Conservation (phyloP, 2,888 invertebrate species). For the Limnephilus lunatus region DNA sequence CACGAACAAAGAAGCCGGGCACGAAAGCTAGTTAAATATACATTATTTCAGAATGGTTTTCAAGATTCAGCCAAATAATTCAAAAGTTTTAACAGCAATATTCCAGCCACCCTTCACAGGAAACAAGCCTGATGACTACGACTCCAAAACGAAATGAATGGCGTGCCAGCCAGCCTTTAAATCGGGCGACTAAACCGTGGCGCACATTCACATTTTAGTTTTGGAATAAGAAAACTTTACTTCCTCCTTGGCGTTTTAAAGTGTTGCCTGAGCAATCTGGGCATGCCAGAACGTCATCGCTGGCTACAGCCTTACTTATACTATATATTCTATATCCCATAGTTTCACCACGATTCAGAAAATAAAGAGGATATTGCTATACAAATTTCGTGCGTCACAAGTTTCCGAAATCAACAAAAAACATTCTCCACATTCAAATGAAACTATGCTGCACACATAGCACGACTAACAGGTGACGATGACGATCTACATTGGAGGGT, state of each 20-base stretch:
- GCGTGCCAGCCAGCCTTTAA: constrained; percentile 41
- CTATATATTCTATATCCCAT: too few species aligned
- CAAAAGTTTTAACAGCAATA: background rate
- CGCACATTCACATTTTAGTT: constrained; percentile 37
- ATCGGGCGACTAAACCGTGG: background rate
- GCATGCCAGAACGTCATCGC: background rate
- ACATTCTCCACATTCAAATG: too few species aligned
- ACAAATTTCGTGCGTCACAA: too few species aligned
- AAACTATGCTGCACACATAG: too few species aligned
- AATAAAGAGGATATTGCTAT: background rate
- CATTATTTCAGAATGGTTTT: too few species aligned
- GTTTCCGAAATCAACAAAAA: too few species aligned
- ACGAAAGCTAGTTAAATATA: too few species aligned
- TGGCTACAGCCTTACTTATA: background rate
- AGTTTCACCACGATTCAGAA: background rate
- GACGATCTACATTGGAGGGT: too few species aligned
- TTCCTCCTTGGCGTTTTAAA: constrained; percentile 33
- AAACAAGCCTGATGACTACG: background rate
- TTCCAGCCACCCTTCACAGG: background rate
- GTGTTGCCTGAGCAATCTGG: constrained; percentile 31
- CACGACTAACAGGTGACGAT: too few species aligned
- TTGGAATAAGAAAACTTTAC: constrained; percentile 47
- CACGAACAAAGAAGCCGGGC: too few species aligned
- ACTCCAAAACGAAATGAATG: constrained; percentile 18
- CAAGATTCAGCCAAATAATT: background rate